These are phyloP conservation scores for Cirrhinus molitorella DNA, from an alignment of 2,797 vertebrate genomes.

Conservation along the genomic window DNA sequence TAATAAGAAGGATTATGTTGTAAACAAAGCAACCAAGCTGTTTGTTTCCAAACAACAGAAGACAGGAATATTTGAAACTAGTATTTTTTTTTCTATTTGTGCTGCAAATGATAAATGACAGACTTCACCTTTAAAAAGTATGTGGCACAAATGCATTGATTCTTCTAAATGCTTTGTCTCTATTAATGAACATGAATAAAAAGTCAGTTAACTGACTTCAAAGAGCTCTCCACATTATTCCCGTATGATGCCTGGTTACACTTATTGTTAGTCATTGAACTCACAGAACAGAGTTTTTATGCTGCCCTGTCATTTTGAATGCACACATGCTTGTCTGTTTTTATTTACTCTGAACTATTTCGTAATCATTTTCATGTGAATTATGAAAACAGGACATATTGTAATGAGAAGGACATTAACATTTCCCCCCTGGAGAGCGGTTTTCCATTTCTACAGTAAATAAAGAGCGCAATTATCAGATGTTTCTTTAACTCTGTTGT, in stretches of 20 bases:
- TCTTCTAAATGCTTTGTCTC: not conserved
- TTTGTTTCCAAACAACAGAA: not conserved
- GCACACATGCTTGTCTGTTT: slow-evolving; percentile 28
- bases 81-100: not conserved
- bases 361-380: slow-evolving; percentile 33
- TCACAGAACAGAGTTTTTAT: slow-evolving; percentile 16
- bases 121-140: not conserved
- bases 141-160: slow-evolving; percentile 3
- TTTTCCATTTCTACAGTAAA: slow-evolving; percentile 1
- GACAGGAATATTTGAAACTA: not conserved
- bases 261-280: not conserved
- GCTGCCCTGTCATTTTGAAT: not conserved
- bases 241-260: slow-evolving; percentile 1
- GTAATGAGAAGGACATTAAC: not conserved
- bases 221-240: slow-evolving; percentile 17
- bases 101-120: not conserved
- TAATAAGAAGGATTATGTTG: not conserved
- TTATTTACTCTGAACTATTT: not conserved
- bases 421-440: not conserved
- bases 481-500: not conserved
- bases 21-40: slow-evolving; percentile 4
- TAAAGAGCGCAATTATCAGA: not conserved
- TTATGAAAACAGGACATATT: not conserved
- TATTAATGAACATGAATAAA: not conserved
- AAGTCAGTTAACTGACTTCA: not conserved